A percentile compares a stretch with the other conserved stretches of the same genome.
phyloP scores from a whole-genome alignment of 1,140 invertebrate genomes.

The Conopomorpha cramerella region DNA sequence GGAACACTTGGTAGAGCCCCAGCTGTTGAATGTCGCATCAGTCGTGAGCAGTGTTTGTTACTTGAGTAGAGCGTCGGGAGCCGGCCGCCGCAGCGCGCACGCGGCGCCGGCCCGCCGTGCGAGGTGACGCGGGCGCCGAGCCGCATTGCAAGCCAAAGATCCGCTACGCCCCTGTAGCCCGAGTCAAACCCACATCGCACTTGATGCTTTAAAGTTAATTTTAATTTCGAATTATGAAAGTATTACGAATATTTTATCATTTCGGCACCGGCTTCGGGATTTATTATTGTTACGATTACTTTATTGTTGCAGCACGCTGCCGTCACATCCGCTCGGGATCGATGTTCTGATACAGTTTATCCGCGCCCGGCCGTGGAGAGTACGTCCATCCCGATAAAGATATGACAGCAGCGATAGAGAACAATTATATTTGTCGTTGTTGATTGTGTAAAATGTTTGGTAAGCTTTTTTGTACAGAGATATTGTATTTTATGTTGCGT shows the following conservation, averaged over 20 bases:
- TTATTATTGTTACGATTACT: slow-evolving; percentile 25
- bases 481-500: slow-evolving; percentile 25
- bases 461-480: slow-evolving; percentile 35
- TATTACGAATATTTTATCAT: slow-evolving; percentile 26
- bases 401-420: no score
- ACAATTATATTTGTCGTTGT: slow-evolving; percentile 44
- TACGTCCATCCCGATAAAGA: no score
- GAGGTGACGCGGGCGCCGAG: slow-evolving; percentile 12
- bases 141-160: slow-evolving; percentile 42
- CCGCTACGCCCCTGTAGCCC: slow-evolving; percentile 26
- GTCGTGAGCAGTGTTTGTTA: not conserved
- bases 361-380: no score
- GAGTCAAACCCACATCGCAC: slow-evolving; percentile 45
- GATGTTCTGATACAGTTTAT: no score
- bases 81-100: slow-evolving; percentile 12
- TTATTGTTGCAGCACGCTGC: slow-evolving; percentile 35
- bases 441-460: slow-evolving; percentile 36
- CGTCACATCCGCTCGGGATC: no score
- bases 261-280: slow-evolving; percentile 22
- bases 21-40: not conserved
- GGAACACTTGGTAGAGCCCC: no score
- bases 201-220: slow-evolving; percentile 46
- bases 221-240: slow-evolving; percentile 15
- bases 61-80: slow-evolving; percentile 8
- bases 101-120: no score